Evolutionary conservation across 1,140 invertebrate genomes (phyloP), one percentile per base, ranked within the genome.

Genomic region (Mactra quadrangularis): DNA sequence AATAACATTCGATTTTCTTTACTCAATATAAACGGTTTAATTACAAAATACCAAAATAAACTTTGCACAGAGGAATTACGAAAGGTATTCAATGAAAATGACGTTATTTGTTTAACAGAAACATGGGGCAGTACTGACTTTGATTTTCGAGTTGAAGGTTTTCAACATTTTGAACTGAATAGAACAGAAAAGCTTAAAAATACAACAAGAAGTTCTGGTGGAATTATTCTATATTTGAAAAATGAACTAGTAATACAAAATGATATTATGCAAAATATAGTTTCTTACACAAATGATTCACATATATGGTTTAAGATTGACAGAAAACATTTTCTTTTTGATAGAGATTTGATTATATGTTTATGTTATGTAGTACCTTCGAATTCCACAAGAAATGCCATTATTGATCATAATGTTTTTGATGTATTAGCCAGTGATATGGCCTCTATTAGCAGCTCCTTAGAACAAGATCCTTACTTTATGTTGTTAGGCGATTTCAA

Each of bases 381-480:
- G 15, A 27, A 68, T 15, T 29, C 19, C 22, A 68, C 9, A 29
- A 38, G 62, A 22, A n/a, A 68, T 15, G 19, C 38, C 7, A 41
- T 68, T 22, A 22, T 68, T 22, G 41, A 68, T 33, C 1, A 25
- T 7, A 68, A 29, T 68, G 4, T 45, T 41, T 68, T 68, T 68
- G 64, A 68, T 45, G n/a, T 2, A 27, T 15, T 68, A 19, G 0
- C 41, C 19, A 31, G 33, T 50, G 27, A 17, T 19, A 3, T 41
- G 13, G 27, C 27, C 9, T 13, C 15, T 27, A 25, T 68, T 25
- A 25, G 25, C 33, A 62, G 35, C 27, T 17, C 33, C 27, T 45
- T n/a, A 22, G 17, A 62, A 15, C 22, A 31, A n/a, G 15, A n/a
- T 38, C 45, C 53, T 33, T 1, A 60, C 13, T 76, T 76, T 47